Conservation (phyloP, 53 echinoderm and acorn worm species). For the Zoroaster sp. region DNA sequence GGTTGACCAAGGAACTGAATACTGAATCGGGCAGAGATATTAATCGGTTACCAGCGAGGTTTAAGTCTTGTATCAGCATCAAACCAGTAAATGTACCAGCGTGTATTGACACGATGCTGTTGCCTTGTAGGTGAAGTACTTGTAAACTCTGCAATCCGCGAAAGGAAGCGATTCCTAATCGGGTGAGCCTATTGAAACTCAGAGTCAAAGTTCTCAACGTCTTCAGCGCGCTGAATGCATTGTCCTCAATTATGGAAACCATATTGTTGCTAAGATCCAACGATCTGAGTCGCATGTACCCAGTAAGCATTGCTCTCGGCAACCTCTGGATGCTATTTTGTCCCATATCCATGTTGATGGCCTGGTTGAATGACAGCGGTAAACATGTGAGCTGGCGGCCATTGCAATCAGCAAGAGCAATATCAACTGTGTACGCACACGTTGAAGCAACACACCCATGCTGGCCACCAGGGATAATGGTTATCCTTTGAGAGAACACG, state of each 20-base stretch:
- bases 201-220: slow-evolving; percentile 56
- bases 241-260: slow-evolving; percentile 58
- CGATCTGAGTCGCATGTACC: slow-evolving; percentile 55
- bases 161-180: slow-evolving; percentile 61
- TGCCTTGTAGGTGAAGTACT: slow-evolving; percentile 74
- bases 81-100: slow-evolving; percentile 67
- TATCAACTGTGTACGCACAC: slow-evolving; percentile 70
- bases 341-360: slow-evolving; percentile 69
- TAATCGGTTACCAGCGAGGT: slow-evolving; percentile 80
- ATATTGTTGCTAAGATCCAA: slow-evolving; percentile 79
- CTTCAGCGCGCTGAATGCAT: slow-evolving; percentile 61
- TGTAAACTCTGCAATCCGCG: slow-evolving; percentile 58
- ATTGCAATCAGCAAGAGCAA: slow-evolving; percentile 76
- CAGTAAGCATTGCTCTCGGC: slow-evolving; percentile 52
- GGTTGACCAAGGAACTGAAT: slow-evolving; percentile 60
- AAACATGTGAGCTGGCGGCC: slow-evolving; percentile 72
- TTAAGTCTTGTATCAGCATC: slow-evolving; percentile 69
- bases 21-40: slow-evolving; percentile 67
- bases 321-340: slow-evolving; percentile 76
- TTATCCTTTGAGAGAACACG: not conserved
- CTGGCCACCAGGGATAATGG: not conserved
- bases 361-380: slow-evolving; percentile 58
- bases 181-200: slow-evolving; percentile 75
- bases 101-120: slow-evolving; percentile 71
- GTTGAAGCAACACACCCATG: slow-evolving; percentile 38